These are phyloP conservation scores for Aphrocallistes beatrix DNA, from an alignment of 37 sponge, comb jelly and placozoan species.

Conservation along the genomic window DNA sequence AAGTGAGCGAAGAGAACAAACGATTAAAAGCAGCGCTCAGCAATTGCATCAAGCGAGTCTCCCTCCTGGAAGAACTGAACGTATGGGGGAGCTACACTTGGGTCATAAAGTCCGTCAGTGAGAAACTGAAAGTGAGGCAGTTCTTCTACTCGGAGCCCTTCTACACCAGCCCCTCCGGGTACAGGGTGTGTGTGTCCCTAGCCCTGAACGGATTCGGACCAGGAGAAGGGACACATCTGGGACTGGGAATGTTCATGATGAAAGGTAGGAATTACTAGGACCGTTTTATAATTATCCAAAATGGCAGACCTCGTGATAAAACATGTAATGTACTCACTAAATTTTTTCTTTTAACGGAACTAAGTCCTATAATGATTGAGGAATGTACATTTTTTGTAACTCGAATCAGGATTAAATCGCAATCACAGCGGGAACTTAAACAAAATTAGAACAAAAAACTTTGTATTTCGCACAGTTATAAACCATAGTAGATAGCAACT, in stretches of 20 bases:
- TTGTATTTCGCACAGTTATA: too few species aligned
- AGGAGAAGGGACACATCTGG: not conserved
- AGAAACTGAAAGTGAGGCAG: slow-evolving; percentile 8
- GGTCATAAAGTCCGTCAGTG: slow-evolving; percentile 9
- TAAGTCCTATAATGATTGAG: too few species aligned
- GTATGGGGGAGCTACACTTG: slow-evolving; percentile 13
- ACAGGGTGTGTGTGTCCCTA: not conserved
- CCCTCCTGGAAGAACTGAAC: not conserved
- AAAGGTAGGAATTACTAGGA: not conserved
- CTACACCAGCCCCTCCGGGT: slow-evolving; percentile 8
- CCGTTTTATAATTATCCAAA: too few species aligned
- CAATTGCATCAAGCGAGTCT: not conserved
- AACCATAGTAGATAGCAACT: too few species aligned
- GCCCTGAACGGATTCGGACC: slow-evolving; percentile 10
- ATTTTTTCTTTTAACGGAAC: too few species aligned
- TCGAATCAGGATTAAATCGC: too few species aligned
- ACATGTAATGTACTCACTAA: too few species aligned
- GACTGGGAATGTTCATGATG: slow-evolving; percentile 5
- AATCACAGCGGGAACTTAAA: too few species aligned
- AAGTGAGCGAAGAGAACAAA: slow-evolving; percentile 7
- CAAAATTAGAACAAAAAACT: too few species aligned
- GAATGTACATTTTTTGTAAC: too few species aligned
- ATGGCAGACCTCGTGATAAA: too few species aligned
- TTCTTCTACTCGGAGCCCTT: not conserved
- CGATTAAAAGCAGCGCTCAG: not conserved